Evolutionary conservation across 2,797 vertebrate genomes (phyloP).

Genomic region (Apogon talboti): DNA sequence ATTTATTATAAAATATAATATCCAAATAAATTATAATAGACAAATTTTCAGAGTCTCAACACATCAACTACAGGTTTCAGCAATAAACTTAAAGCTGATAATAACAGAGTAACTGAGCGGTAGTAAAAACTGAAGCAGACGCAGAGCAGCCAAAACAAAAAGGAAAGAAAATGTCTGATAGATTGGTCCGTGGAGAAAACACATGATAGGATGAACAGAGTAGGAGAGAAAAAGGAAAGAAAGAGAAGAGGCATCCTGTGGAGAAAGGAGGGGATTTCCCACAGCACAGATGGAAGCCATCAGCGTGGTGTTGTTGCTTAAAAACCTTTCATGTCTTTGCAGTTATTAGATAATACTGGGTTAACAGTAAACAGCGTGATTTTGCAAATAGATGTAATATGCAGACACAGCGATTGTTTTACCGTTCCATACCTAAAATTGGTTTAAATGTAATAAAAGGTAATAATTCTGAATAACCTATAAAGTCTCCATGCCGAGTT

Average conservation of each 20-base stretch:
- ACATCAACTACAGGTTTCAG: conserved; percentile 6
- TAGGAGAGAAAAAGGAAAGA: conserved; percentile 61
- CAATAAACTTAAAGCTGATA: conserved; percentile 29
- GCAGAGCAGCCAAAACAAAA: conserved; percentile 60
- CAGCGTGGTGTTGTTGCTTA: conserved; percentile 80
- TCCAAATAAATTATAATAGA: conserved; percentile 14
- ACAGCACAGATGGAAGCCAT: conserved; percentile 83
- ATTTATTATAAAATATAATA: conserved; percentile 12
- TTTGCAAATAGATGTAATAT: conserved; percentile 77
- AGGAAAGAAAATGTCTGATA: conserved; percentile 64
- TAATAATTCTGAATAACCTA: conserved; percentile 73
- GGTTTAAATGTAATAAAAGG: conserved; percentile 72
- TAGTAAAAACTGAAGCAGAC: conserved; percentile 52
- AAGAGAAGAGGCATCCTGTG: conserved; percentile 76
- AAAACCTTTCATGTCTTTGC: conserved; percentile 81
- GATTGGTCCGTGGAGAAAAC: conserved; percentile 73
- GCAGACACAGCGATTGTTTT: conserved; percentile 74
- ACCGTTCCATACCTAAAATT: conserved; percentile 67
- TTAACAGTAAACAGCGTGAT: conserved; percentile 79
- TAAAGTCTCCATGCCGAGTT: conserved; percentile 69
- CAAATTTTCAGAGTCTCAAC: conserved; percentile 3
- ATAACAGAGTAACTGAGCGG: conserved; percentile 30
- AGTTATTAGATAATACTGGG: conserved; percentile 82
- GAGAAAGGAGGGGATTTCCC: conserved; percentile 82
- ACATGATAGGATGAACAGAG: conserved; percentile 77